Evolutionary conservation across 1,140 invertebrate genomes (phyloP), one percentile per base, ranked within the genome.

Genomic region (Akabosia matsudoensis): DNA sequence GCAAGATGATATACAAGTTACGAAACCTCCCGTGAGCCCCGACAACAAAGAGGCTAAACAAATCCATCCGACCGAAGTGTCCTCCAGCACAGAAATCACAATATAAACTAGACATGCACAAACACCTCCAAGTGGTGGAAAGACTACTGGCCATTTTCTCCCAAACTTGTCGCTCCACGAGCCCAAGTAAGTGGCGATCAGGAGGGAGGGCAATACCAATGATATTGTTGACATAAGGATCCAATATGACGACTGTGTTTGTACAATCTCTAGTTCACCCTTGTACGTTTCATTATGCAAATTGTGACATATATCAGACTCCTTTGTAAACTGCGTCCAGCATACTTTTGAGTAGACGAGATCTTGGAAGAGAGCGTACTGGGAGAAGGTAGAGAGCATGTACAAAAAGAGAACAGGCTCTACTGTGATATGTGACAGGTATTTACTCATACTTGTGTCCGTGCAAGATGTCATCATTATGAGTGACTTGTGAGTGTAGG

Each of bases 331-430:
- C n/a, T 10, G 10, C 74, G 54, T 52, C 78, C 64, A n/a, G 75
- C 86, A 87, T 4, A 85, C 83, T 80, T 87, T 87, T 14, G 80
- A 75, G 74, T 84, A 87, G 0, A 87, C 82, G 22, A 88, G 79
- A 74, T 86, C 85, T 81, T 88, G 87, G 61, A 86, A 81, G 0
- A 85, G 83, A n/a, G 84, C 83, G 64, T 83, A 84, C 70, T 86
- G 83, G 52, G 86, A 83, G 77, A 85, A 87, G 14, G 83, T 83
- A 16, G 84, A 83, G 33, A 87, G 79, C 84, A 87, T 87, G 80
- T 85, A 87, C 13, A 88, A 77, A 77, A 88, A 85, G 22, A 87
- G 78, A 14, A 87, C 84, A 3, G 87, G 87, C 79, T 88, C 87
- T 3, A 88, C 86, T 0, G 86, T 67, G 26, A 67, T 31, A 4